Evolutionary conservation across 2,888 invertebrate genomes (phyloP), one percentile per base, ranked within the genome.

Genomic region (Antheraea yamamai): DNA sequence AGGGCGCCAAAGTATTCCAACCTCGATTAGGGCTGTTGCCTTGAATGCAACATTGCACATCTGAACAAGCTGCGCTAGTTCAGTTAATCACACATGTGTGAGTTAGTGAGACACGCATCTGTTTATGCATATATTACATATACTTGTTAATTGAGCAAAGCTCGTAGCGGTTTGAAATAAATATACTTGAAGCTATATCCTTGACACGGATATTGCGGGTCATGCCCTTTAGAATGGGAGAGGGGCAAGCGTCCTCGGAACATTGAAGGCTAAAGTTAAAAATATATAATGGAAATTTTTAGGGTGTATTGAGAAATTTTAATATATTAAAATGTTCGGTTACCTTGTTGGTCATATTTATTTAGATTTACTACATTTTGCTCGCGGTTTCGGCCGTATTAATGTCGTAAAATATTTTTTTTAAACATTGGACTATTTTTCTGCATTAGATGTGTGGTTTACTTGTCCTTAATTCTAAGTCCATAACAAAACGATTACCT

Each of bases 181-280:
- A 55, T 58, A n/a, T 89, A 88, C 89, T 87, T 85, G 82, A 81
- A 85, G 88, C 81, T 73, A 39, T 80, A 89, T 92, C 93, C 92
- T 93, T 92, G 93, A 92, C 93, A 92, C 85, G 85, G 84, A 88
- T 91, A 82, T 79, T 78, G 81, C 79, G 84, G 89, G 90, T 91
- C 90, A 82, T 90, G 90, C 88, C 91, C 93, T 92, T 91, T 92
- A 80, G 81, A 85, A 81, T 77, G 74, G 76, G 73, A 76, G 83
- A 72, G 75, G 76, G 76, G 77, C 79, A 79, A 78, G 79, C 79
- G 80, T 80, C 77, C 76, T 78, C 80, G 80, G 81, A 81, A 84
- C 84, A 81, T 77, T 79, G 87, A 90, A 90, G 88, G 91, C 82
- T 85, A 79, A 79, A 78, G 79, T 82, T 81, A 77, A 83, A 83